Base-by-base conservation (phyloP, 2,113 vertebrate species). In the Lanius collurio region DNA sequence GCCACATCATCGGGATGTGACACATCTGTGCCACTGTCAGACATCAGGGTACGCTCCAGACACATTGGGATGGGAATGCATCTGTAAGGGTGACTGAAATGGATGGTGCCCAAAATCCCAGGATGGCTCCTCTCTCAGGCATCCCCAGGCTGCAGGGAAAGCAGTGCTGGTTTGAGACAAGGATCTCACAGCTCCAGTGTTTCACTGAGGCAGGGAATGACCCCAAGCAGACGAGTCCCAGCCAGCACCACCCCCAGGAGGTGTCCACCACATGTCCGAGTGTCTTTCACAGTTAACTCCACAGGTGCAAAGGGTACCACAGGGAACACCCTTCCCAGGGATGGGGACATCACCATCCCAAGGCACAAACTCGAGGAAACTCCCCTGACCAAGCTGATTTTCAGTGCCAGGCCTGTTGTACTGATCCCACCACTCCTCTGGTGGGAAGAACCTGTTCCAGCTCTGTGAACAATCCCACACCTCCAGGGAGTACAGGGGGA, bases 181-280 rank as follows among this genome's bases (percentile, higher is more conserved):
- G 11, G 30, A 9, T 39, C 39, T 76, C 30, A 2, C 16, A 31
- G 59, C 55, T 7, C 16, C 16, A 13, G 3, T 2, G 35, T 55
- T 59, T 33, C 71, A 33, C 22, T 8, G 31, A 26, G 26, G 13
- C 55, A 69, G 55, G 37, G n/a, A 76, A 53, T 1, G 6, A 14
- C 24, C 53, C 62, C 21, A 23, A 10, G 35, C 39, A n/a, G 57
- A 22, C 0, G 0, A 0, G 1, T 15, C 49, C 4, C 4, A 22
- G 41, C 2, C 18, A 15, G 70, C 47, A 56, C 1, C 68, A 69
- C 5, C 76, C 42, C 70, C 0, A 1, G 12, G 33, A 57, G 53
- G 22, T 30, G 69, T 37, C 37, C 37, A 37, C 37, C 37, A 24
- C 18, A 21, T 0, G 0, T 17, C 30, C 1, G 7, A 44, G 47